These are phyloP conservation scores for Lonchura striata DNA, from an alignment of 2,113 vertebrate genomes.

Conservation along the genomic window DNA sequence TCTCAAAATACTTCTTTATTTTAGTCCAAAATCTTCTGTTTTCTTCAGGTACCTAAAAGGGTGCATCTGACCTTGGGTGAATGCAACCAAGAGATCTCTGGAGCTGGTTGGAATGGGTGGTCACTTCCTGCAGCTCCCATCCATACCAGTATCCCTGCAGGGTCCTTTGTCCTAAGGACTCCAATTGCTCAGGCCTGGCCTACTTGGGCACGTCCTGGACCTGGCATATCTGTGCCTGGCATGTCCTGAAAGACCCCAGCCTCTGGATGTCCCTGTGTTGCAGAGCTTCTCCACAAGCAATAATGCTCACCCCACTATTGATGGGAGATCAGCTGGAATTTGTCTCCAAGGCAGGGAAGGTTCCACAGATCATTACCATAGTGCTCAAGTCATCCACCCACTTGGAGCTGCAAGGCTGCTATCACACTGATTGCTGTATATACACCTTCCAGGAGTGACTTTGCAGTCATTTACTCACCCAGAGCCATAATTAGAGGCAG, in stretches of 20 bases:
- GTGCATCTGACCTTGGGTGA: not conserved
- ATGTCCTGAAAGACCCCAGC: not conserved
- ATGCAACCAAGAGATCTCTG: not conserved
- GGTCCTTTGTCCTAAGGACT: accelerated
- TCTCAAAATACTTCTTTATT: not conserved
- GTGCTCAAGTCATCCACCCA: conserved; percentile 57
- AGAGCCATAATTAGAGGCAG: conserved; percentile 41
- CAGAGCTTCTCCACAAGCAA: not conserved
- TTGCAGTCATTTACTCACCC: conserved; percentile 11
- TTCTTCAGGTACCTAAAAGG: not conserved
- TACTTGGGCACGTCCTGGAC: not conserved
- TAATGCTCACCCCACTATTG: not conserved
- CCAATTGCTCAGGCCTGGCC: not conserved
- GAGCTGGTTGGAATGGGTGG: not conserved
- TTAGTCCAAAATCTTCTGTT: not conserved
- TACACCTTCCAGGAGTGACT: conserved; percentile 53
- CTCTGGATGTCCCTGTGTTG: not conserved
- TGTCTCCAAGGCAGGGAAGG: not conserved
- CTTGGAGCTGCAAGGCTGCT: conserved; percentile 18
- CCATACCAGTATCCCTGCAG: not conserved
- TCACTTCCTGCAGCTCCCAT: not conserved
- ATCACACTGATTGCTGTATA: conserved; percentile 39
- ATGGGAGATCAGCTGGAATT: not conserved
- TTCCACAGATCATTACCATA: conserved; percentile 21
- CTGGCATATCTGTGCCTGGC: not conserved